phyloP scores from a whole-genome alignment of 2,888 invertebrate species.

The Chloroclystis v-ata region DNA sequence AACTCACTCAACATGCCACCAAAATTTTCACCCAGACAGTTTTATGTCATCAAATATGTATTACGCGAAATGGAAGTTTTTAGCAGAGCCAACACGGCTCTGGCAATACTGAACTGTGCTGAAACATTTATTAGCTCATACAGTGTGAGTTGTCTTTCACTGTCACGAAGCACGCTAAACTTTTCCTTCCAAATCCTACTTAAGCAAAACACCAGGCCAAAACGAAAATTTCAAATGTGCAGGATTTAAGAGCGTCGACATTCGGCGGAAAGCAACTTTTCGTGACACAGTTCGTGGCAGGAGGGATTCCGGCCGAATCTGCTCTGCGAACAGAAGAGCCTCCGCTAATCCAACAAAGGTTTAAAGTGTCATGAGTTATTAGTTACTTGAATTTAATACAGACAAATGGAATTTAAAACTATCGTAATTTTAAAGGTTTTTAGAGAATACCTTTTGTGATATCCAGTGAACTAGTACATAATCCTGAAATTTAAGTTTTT shows the following conservation, averaged over 20 bases:
- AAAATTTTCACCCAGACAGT: constrained; percentile 5
- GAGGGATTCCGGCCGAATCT: constrained; percentile 32
- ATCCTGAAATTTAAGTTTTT: background rate
- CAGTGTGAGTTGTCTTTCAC: constrained; percentile 34
- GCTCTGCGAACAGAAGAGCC: constrained; percentile 29
- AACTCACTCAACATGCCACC: background rate
- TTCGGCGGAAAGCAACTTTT: constrained; percentile 33
- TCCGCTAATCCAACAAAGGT: constrained; percentile 21
- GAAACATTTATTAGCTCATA: constrained; percentile 30
- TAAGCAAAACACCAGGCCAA: constrained; percentile 31
- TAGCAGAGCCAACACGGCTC: constrained; percentile 12
- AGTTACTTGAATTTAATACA: constrained; percentile 8
- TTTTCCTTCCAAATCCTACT: constrained; percentile 35
- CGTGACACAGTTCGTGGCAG: constrained; percentile 38
- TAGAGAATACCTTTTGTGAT: too few relatives aligned
- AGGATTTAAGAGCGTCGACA: constrained; percentile 41
- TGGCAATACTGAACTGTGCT: constrained; percentile 16
- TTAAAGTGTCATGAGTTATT: constrained; percentile 18
- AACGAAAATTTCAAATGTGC: constrained; percentile 45
- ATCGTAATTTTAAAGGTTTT: background rate
- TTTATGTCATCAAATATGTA: constrained; percentile 15
- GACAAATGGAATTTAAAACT: constrained; percentile 4
- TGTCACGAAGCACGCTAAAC: constrained; percentile 34
- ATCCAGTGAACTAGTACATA: too few relatives aligned
- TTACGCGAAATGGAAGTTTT: constrained; percentile 13